phyloP scores from a whole-genome alignment of 2,797 vertebrate species.

The Molossus molossus region DNA sequence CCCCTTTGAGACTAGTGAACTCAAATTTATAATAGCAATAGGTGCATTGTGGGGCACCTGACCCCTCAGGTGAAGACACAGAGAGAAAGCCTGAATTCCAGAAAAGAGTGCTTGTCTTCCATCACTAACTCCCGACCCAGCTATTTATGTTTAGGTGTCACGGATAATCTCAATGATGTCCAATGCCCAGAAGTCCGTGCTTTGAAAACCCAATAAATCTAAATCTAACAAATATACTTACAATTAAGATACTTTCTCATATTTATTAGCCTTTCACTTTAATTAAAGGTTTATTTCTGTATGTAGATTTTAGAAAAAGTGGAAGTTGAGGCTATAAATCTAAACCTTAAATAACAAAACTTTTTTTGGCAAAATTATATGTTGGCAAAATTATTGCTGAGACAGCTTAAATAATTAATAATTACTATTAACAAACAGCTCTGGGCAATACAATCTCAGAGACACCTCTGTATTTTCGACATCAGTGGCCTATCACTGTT shows the following conservation, averaged over 20 bases:
- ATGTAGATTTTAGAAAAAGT: background rate
- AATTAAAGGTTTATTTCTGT: conserved; percentile 53
- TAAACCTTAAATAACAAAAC: conserved; percentile 26
- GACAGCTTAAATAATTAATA: conserved; percentile 42
- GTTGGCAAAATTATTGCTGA: conserved; percentile 45
- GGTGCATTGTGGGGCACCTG: background rate
- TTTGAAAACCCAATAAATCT: conserved; percentile 51
- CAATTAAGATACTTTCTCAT: conserved; percentile 13
- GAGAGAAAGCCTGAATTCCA: conserved; percentile 1
- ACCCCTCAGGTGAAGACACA: background rate
- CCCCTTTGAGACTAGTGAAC: background rate
- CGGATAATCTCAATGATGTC: background rate
- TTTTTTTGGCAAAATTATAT: background rate
- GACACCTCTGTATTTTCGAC: background rate
- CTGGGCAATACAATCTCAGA: background rate
- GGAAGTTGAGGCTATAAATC: conserved; percentile 52
- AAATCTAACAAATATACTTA: conserved; percentile 51
- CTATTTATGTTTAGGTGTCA: background rate
- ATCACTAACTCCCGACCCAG: background rate
- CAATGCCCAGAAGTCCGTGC: background rate
- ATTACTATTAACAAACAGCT: conserved; percentile 18
- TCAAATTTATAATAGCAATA: background rate
- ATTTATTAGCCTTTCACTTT: conserved; percentile 63
- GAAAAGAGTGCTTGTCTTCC: background rate
- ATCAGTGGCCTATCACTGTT: background rate